Base-by-base conservation (phyloP, 2,797 vertebrate genomes). In the Phalloptychus januarius region DNA sequence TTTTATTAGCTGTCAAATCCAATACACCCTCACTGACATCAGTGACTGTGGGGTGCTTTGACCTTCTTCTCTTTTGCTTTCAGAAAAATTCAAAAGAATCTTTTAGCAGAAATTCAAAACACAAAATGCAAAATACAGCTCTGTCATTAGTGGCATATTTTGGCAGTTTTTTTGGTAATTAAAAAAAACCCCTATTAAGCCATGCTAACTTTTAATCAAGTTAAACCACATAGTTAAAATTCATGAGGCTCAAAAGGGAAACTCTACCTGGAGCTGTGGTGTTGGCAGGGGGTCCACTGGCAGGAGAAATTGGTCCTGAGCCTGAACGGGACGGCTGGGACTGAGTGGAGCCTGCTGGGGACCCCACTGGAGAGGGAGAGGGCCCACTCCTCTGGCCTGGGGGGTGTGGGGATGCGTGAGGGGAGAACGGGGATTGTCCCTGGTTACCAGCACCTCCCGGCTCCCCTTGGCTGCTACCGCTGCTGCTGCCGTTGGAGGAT, bases 371-470 rank as follows among this genome's bases (percentile, higher is more conserved):
- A 80, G 97, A 98, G 77, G 98, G 97, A 0, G 97, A 98, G 0
- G 97, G 97, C 28, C 97, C 97, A 25, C 97, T 97, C 0, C 96
- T 96, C 85, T 97, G 96, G 92, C 95, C 96, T 86, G 97, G 95
- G 83, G 98, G 96, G 87, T 97, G 97, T 1, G 97, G 97, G 75
- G 97, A 95, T 79, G 97, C 96, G 52, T 98, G 97, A 28, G 97
- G 97, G 56, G 98, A 98, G 94, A 98, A 98, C 4, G 98, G 97
- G 28, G 98, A 98, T 94, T 97, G 98, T 50, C 97, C 96, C 31
- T 97, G 98, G 92, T 97, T 97, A 88, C 95, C 94, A 31, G 83
- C 25, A 12, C 84, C 89, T 72, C 86, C 91, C 89, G 97, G 97
- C 85, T 98, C 98, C 61, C 97, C 98, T 79, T 98, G 97, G 93